These are phyloP conservation scores for Spilosoma lubricipeda DNA, from an alignment of 2,888 invertebrate genomes.

Conservation along the genomic window DNA sequence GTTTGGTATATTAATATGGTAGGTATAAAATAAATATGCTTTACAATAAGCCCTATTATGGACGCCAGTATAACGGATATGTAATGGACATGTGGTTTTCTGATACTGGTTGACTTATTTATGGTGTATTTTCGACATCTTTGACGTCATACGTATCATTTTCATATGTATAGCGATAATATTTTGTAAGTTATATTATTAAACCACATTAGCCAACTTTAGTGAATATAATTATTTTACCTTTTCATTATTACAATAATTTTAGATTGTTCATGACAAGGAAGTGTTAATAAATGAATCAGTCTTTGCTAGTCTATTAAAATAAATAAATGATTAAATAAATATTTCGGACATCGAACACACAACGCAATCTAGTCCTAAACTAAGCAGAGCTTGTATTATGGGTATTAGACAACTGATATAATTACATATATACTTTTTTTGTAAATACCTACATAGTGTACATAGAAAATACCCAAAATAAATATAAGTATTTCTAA, in stretches of 20 bases:
- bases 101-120: slow-evolving; percentile 19
- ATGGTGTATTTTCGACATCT: slow-evolving; percentile 15
- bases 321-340: too few relatives aligned
- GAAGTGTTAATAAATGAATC: background rate
- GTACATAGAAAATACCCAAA: too few relatives aligned
- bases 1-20: background rate
- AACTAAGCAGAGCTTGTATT: too few relatives aligned
- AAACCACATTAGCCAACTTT: background rate
- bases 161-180: slow-evolving; percentile 7
- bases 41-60: background rate
- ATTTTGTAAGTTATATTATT: slow-evolving; percentile 1
- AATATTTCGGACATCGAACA: too few relatives aligned
- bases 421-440: too few relatives aligned
- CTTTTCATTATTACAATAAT: background rate
- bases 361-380: too few relatives aligned
- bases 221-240: background rate
- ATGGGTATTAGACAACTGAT: too few relatives aligned
- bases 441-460: too few relatives aligned
- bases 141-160: slow-evolving; percentile 12
- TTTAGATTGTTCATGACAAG: background rate
- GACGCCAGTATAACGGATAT: slow-evolving; percentile 4
- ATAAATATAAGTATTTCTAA: background rate
- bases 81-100: slow-evolving; percentile 20
- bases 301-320: background rate
- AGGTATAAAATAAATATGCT: background rate